These are phyloP conservation scores for Aphrophora alni DNA, from an alignment of 2,888 invertebrate genomes.

Conservation along the genomic window DNA sequence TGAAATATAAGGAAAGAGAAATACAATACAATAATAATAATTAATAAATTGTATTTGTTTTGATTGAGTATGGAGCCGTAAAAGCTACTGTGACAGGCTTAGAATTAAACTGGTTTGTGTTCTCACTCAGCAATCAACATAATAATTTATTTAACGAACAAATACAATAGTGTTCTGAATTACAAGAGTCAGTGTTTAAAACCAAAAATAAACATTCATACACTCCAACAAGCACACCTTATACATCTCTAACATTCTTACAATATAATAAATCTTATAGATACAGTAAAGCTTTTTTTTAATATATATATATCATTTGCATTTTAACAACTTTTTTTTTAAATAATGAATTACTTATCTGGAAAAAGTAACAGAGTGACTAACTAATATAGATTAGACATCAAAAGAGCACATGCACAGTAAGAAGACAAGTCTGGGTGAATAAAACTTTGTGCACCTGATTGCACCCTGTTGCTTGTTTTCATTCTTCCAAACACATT, in stretches of 20 bases:
- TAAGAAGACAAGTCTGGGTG: conserved; percentile 16
- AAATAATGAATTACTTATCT: conserved; percentile 34
- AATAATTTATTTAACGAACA: conserved; percentile 33
- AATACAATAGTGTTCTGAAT: conserved; percentile 32
- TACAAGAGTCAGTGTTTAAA: conserved; percentile 34
- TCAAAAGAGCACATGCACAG: conserved; percentile 31
- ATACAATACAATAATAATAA: background rate
- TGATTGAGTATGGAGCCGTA: background rate
- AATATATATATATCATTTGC: conserved; percentile 39
- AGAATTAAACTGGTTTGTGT: background rate
- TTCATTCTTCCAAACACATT: conserved; percentile 25
- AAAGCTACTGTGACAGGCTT: background rate
- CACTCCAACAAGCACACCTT: conserved; percentile 3
- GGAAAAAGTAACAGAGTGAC: conserved; percentile 33
- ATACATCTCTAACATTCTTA: conserved; percentile 19
- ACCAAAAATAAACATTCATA: conserved; percentile 17
- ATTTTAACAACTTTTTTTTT: conserved; percentile 39
- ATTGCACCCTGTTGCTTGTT: background rate
- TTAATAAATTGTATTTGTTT: background rate
- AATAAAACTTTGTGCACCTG: conserved; percentile 14
- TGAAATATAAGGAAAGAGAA: background rate
- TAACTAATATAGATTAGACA: conserved; percentile 38
- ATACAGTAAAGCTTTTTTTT: conserved; percentile 42
- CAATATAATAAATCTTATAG: conserved; percentile 40
- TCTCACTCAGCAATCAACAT: conserved; percentile 5